phyloP scores from a whole-genome alignment of 2,113 vertebrate genomes.

The Gambusia affinis region DNA sequence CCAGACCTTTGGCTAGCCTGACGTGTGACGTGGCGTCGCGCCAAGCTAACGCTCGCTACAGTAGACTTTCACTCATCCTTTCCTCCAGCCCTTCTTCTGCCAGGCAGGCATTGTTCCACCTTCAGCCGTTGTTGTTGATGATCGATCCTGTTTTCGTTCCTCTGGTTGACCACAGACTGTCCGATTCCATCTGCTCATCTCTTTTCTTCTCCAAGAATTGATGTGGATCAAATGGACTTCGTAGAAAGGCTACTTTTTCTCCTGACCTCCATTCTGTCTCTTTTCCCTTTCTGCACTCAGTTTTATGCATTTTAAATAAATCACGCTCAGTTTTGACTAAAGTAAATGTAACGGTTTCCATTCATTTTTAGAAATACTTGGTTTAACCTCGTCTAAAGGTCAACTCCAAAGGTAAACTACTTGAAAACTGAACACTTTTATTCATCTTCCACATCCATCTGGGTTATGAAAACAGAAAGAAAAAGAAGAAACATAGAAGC shows the following conservation, averaged over 20 bases:
- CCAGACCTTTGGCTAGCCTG: constrained; percentile 68
- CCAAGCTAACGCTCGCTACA: constrained; percentile 57
- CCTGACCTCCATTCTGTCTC: background rate
- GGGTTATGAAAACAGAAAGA: no score
- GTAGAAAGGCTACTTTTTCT: background rate
- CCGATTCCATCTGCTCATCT: constrained; percentile 51
- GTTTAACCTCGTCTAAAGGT: no score
- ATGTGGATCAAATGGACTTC: background rate
- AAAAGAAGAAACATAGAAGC: no score
- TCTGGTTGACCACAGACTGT: constrained; percentile 56
- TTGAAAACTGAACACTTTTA: no score
- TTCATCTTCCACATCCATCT: no score
- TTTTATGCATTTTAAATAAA: background rate
- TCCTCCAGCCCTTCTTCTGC: constrained; percentile 27
- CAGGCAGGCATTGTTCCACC: constrained; percentile 52
- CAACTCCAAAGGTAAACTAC: no score
- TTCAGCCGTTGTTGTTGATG: constrained; percentile 39
- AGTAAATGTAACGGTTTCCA: background rate
- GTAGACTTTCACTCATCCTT: constrained; percentile 55
- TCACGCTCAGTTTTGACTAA: background rate
- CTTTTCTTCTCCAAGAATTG: background rate
- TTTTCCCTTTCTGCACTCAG: background rate
- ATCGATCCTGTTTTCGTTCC: constrained; percentile 44
- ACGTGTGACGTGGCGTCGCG: constrained; percentile 52
- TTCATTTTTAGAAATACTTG: no score